Conservation (phyloP, 2,797 vertebrate species). For the Rhabdomys pumilio region DNA sequence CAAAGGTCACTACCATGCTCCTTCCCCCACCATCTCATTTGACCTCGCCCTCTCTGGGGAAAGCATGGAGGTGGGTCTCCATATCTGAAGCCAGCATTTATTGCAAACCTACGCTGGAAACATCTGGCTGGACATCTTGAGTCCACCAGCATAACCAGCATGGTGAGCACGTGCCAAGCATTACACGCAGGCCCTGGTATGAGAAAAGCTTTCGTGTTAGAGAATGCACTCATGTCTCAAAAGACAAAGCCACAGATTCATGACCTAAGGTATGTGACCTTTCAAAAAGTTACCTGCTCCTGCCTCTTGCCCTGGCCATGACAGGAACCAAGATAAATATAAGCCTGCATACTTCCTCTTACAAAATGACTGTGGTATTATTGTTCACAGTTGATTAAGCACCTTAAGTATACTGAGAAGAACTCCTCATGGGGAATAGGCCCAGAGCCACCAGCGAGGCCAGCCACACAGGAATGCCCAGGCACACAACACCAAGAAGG, state of each 20-base stretch:
- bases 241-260: constrained; percentile 29
- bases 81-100: background rate
- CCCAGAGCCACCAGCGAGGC: background rate
- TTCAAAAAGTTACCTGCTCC: constrained; percentile 10
- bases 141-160: rapidly evolving
- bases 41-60: background rate
- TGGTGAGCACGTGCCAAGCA: background rate
- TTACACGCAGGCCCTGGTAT: background rate
- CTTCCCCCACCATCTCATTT: background rate
- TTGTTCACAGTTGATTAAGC: constrained; percentile 24
- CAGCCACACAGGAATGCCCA: background rate
- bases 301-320: constrained; percentile 22
- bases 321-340: constrained; percentile 66
- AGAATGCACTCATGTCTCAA: background rate
- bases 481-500: background rate
- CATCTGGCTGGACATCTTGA: background rate
- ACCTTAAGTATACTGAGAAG: constrained; percentile 8
- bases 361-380: constrained; percentile 47
- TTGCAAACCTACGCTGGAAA: background rate
- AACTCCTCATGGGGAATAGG: background rate
- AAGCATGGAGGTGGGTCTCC: background rate
- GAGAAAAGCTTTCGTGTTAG: background rate
- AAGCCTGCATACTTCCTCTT: constrained; percentile 67
- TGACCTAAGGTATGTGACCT: constrained; percentile 46
- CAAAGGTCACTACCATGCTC: background rate